phyloP scores from a whole-genome alignment of 2,113 vertebrate genomes.

The Tylochromis polylepis region DNA sequence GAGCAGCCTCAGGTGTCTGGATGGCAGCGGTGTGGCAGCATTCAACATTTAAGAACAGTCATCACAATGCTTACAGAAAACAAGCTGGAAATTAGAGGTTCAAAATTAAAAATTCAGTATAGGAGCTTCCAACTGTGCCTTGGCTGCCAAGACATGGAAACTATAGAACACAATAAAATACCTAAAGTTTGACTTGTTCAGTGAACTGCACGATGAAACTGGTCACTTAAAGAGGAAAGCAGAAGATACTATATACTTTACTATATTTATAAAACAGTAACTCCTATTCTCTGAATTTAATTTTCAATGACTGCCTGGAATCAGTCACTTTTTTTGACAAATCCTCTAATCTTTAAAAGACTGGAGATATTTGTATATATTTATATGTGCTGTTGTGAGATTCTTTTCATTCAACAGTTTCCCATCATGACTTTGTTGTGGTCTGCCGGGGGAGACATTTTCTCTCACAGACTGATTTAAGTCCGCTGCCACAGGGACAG shows the following conservation, averaged over 20 bases:
- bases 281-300: not conserved
- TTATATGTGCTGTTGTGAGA: not conserved
- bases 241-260: not conserved
- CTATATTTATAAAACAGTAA: not conserved
- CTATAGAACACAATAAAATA: not conserved
- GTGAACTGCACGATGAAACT: not conserved
- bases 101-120: not conserved
- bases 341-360: not conserved
- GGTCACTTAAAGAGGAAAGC: not conserved
- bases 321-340: not conserved
- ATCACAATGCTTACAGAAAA: not conserved
- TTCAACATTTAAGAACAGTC: slow-evolving; percentile 2
- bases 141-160: not conserved
- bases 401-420: not conserved
- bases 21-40: not conserved
- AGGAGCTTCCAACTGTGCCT: not conserved
- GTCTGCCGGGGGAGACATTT: not conserved
- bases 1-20: not conserved
- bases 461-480: not conserved
- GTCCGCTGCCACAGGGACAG: not conserved
- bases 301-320: not conserved
- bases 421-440: not conserved
- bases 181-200: not conserved
- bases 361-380: not conserved
- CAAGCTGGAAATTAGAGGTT: not conserved